Evolutionary conservation across 2,797 vertebrate genomes (phyloP).

Genomic region (Petrocephalus schoutedeni): DNA sequence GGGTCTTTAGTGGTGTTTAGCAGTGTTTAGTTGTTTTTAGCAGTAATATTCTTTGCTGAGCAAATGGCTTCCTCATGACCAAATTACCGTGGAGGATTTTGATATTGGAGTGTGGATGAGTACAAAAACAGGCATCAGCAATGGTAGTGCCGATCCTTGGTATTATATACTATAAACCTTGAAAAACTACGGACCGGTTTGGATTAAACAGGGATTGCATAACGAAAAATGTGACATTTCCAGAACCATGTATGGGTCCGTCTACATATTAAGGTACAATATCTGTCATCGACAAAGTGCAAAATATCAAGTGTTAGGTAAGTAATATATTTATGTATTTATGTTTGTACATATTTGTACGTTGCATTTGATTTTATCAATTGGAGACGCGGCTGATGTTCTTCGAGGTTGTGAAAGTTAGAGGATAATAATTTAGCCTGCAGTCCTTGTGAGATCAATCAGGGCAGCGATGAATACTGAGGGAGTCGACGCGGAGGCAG

Average conservation of each 20-base stretch:
- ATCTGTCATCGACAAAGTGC: not conserved
- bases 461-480: conserved; percentile 32
- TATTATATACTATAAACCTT: not conserved
- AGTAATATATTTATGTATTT: not conserved
- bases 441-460: conserved; percentile 34
- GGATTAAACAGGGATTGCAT: not conserved
- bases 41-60: not conserved
- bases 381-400: not conserved
- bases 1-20: not conserved
- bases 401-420: not conserved
- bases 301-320: not conserved
- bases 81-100: not conserved
- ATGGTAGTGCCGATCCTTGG: not conserved
- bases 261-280: not conserved
- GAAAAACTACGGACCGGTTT: not conserved
- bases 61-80: not conserved
- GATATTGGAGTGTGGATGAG: not conserved
- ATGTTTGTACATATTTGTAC: not conserved
- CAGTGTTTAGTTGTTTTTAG: not conserved
- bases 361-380: conserved; percentile 23
- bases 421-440: conserved; percentile 24
- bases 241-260: not conserved
- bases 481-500: conserved; percentile 28
- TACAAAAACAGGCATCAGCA: not conserved
- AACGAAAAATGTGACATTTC: not conserved